phyloP scores from a whole-genome alignment of 2,797 vertebrate genomes.

The Sternarchorhynchus goeldii region DNA sequence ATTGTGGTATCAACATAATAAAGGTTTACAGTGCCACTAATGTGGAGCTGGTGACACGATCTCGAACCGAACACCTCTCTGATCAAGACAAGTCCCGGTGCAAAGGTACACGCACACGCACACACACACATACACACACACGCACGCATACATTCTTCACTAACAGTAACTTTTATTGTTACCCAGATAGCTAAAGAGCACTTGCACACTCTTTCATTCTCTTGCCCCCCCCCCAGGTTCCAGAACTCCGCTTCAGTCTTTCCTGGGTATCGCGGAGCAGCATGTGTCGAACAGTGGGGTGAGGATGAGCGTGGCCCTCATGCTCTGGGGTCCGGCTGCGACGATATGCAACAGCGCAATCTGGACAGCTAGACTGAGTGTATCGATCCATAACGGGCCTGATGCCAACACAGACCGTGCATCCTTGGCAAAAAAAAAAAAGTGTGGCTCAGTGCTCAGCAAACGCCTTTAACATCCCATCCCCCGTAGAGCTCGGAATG shows the following conservation, averaged over 20 bases:
- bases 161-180: neutral
- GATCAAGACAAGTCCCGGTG: constrained; percentile 94
- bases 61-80: constrained; percentile 92
- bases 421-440: too few relatives aligned
- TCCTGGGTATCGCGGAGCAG: constrained; percentile 94
- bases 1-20: constrained; percentile 13
- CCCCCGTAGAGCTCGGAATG: constrained; percentile 1
- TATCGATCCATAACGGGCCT: too few relatives aligned
- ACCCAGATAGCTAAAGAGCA: neutral
- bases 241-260: constrained; percentile 95
- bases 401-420: too few relatives aligned
- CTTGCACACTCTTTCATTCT: neutral
- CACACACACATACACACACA: neutral
- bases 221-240: constrained; percentile 72
- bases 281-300: constrained; percentile 89
- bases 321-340: neutral
- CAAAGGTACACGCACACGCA: constrained; percentile 79
- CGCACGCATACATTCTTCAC: neutral
- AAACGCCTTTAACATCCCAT: too few relatives aligned
- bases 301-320: constrained; percentile 57
- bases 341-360: neutral
- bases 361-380: too few relatives aligned
- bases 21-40: constrained; percentile 97
- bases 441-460: too few relatives aligned
- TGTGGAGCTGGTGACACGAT: constrained; percentile 93